Conservation (phyloP, 2,797 vertebrate species). For the Antennarius maculatus region DNA sequence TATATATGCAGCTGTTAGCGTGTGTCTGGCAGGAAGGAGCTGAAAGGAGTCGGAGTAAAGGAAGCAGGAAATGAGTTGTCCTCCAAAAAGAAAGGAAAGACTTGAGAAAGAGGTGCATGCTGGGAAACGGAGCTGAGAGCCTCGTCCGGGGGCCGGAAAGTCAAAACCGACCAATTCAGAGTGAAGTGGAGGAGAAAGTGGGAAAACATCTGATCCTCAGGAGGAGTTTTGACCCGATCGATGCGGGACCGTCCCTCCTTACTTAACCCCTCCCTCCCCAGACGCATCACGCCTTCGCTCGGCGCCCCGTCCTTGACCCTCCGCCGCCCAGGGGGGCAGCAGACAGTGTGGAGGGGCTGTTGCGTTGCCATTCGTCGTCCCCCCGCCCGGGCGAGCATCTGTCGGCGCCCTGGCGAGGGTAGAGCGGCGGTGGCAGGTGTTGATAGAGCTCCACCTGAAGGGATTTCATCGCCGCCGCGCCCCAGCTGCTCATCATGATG, state of each 20-base stretch:
- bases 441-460: constrained; percentile 74
- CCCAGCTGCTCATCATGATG: constrained; percentile 58
- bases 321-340: constrained; percentile 47
- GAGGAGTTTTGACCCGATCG: constrained; percentile 24
- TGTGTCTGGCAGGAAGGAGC: constrained; percentile 33
- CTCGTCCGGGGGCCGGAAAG: constrained; percentile 4
- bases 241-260: background rate
- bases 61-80: constrained; percentile 60
- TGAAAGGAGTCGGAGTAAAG: constrained; percentile 12
- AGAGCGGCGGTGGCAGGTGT: constrained; percentile 71
- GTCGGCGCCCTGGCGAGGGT: constrained; percentile 33
- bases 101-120: constrained; percentile 38
- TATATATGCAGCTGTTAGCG: constrained; percentile 74
- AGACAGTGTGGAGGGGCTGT: constrained; percentile 49
- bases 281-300: background rate
- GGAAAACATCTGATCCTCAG: constrained; percentile 42
- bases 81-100: constrained; percentile 26
- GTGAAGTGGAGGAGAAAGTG: background rate
- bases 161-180: constrained; percentile 28
- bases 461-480: constrained; percentile 56
- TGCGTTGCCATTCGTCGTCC: constrained; percentile 39
- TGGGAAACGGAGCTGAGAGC: constrained; percentile 19
- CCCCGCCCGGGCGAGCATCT: constrained; percentile 14
- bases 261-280: background rate
- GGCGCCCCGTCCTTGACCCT: constrained; percentile 67